A percentile compares a stretch with the other conserved stretches of the same genome.
Conservation (phyloP, 2,113 vertebrate species). For the Petaurus breviceps region DNA sequence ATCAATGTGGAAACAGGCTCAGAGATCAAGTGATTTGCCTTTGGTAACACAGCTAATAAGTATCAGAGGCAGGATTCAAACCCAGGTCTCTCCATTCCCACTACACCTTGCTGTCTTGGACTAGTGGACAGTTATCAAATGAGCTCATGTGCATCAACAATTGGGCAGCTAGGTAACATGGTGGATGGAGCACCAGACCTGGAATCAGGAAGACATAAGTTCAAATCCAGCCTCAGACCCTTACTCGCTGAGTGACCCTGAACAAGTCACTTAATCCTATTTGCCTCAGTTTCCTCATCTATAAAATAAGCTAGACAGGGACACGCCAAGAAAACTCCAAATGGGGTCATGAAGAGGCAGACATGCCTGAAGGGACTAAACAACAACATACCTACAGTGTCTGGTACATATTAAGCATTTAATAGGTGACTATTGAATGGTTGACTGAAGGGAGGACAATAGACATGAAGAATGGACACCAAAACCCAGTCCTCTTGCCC, state of each 20-base stretch:
- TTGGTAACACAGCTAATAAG: neutral
- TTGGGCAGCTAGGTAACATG: neutral
- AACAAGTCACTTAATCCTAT: neutral
- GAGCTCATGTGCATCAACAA: neutral
- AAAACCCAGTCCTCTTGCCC: neutral
- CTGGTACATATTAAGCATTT: neutral
- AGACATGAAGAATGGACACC: neutral
- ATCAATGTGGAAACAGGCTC: neutral
- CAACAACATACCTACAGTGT: neutral
- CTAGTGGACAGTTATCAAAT: neutral
- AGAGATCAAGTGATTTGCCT: neutral
- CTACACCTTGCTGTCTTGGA: neutral
- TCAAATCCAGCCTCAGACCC: neutral
- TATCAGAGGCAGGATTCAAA: neutral
- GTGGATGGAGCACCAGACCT: neutral
- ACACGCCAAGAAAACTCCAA: neutral
- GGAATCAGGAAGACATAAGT: neutral
- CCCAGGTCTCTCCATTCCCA: neutral
- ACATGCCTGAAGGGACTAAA: neutral
- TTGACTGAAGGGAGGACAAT: neutral
- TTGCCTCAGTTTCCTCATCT: neutral
- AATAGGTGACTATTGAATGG: neutral
- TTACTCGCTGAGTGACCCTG: neutral
- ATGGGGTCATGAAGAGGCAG: neutral
- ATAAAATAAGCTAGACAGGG: neutral